These are phyloP conservation scores for Megamerina dolium DNA, from an alignment of 2,888 invertebrate species.

Conservation along the genomic window DNA sequence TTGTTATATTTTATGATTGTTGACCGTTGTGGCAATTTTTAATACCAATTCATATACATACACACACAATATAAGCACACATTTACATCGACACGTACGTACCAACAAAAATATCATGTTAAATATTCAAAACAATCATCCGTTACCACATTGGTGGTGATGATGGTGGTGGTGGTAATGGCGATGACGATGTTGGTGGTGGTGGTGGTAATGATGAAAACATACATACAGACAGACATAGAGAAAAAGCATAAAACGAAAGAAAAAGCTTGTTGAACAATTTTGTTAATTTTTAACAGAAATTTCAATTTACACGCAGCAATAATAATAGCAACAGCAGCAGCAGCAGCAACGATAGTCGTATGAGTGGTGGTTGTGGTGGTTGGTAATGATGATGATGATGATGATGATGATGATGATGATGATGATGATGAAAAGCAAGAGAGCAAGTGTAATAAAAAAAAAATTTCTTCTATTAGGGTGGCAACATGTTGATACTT, in stretches of 20 bases:
- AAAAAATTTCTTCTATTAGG: constrained; percentile 3
- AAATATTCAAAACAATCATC: constrained; percentile 17
- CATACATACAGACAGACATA: not conserved
- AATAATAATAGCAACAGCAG: constrained; percentile 11
- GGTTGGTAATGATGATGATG: too few relatives aligned
- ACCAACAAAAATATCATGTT: constrained; percentile 2
- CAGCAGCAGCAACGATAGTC: constrained; percentile 3
- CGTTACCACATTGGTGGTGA: not conserved
- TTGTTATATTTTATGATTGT: too few relatives aligned
- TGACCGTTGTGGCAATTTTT: too few relatives aligned
- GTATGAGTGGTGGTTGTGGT: constrained; percentile 1
- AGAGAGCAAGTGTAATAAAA: not conserved
- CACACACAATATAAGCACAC: too few relatives aligned
- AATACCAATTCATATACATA: too few relatives aligned
- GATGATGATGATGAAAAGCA: not conserved
- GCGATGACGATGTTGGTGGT: too few relatives aligned
- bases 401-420: not conserved
- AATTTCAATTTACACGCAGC: constrained; percentile 19
- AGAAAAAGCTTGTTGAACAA: constrained; percentile 18
- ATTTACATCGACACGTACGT: not conserved
- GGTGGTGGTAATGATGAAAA: too few relatives aligned
- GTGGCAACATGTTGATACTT: constrained; percentile 6
- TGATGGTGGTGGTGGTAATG: not conserved
- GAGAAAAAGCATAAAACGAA: too few relatives aligned
- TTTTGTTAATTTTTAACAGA: constrained; percentile 22